Base-by-base conservation (phyloP, 2,113 vertebrate genomes). In the Physeter macrocephalus region DNA sequence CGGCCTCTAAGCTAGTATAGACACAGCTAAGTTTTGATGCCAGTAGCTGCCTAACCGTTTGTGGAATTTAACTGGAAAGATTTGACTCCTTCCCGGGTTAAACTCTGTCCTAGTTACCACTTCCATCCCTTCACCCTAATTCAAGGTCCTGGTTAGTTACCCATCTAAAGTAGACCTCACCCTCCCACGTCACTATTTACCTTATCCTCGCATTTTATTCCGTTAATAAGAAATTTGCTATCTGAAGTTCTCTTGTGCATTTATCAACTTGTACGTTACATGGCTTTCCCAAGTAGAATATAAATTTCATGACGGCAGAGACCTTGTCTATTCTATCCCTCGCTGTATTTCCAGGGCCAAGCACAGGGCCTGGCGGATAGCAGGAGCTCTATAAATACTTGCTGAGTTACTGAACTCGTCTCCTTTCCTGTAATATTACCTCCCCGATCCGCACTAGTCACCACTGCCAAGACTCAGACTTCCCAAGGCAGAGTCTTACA, bases 31-130 rank as follows among this genome's bases (percentile, higher is more conserved):
- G 27, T 12, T 52, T 20, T 12, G 57, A 36, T 2, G 1, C 20
- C 4, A 7, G 6, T 21, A 3, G 3, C 20, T 11, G 18, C 25
- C 8, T 1, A 1, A 20, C 18, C 0, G 14, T 52, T 36, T n/a
- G 2, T 46, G 36, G 36, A 36, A 83, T 41, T 64, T 36, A 66
- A 17, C 61, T 21, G 80, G 54, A n/a, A 21, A 7, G 41, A 80
- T 10, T 1, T 3, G 39, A 62, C 21, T n/a, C 64, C 61, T 46
- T 25, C 71, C 18, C 23, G 52, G 17, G 13, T 7, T 41, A 41
- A 46, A 67, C 61, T 78, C 67, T 67, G 49, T 12, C 61, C 67
- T 31, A 3, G 39, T 14, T 18, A 13, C 20, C 8, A 25, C 31
- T 34, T 18, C 46, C 49, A 2, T 8, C 9, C 34, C 59, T 36